A percentile compares a stretch with the other conserved stretches of the same genome.
Conservation (phyloP, 2,113 vertebrate genomes). For the Peucedramus taeniatus region DNA sequence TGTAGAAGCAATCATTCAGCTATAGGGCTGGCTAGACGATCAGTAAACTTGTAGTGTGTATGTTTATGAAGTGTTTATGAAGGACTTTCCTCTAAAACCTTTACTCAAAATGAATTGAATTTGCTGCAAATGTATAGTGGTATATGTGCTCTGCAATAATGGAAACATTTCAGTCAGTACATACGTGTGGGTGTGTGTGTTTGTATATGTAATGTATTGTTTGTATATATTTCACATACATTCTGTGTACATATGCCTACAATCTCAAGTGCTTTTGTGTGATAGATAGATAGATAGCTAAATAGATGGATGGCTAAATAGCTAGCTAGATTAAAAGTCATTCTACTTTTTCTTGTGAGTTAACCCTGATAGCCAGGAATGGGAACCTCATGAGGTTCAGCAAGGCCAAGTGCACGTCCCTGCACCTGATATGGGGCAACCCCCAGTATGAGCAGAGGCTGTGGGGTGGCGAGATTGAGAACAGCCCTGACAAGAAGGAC, state of each 20-base stretch:
- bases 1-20: background rate
- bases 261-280: background rate
- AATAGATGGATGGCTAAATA: background rate
- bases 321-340: background rate
- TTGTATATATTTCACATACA: background rate
- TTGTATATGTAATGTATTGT: background rate
- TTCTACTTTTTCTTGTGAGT: background rate
- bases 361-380: background rate
- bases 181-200: background rate
- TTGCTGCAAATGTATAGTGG: background rate
- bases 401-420: background rate
- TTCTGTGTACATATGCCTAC: background rate
- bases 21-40: background rate
- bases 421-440: rapidly evolving
- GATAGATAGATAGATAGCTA: background rate
- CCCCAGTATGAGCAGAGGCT: background rate
- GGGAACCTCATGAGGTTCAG: background rate
- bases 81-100: background rate
- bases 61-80: background rate
- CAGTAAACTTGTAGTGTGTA: background rate
- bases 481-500: rapidly evolving
- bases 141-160: background rate
- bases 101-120: background rate
- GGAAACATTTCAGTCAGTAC: background rate
- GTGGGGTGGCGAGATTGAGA: background rate